Evolutionary conservation across 1,140 invertebrate genomes (phyloP).

Genomic region (Macrotrachela quadricornifera): DNA sequence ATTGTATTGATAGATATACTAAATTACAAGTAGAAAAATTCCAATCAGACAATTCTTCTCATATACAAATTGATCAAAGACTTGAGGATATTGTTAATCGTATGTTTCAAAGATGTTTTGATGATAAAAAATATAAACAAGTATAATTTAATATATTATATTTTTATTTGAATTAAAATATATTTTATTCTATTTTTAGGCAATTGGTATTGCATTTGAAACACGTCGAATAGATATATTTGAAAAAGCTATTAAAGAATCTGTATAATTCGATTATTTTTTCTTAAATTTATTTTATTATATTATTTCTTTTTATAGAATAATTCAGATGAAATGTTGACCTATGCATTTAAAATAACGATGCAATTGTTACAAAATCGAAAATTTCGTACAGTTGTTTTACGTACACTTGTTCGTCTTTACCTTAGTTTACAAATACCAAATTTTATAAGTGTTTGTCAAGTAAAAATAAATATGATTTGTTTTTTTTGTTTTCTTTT

Average conservation of each 20-base stretch:
- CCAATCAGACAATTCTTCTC: background rate
- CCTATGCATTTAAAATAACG: constrained; percentile 2
- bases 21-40: background rate
- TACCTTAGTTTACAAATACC: constrained; percentile 63
- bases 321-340: constrained; percentile 1
- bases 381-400: constrained; percentile 65
- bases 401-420: constrained; percentile 63
- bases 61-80: constrained; percentile 48
- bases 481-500: background rate
- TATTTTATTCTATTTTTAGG: no score
- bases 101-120: constrained; percentile 84
- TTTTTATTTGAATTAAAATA: no score
- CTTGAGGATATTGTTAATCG: constrained; percentile 79
- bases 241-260: constrained; percentile 47
- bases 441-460: constrained; percentile 73
- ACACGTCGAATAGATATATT: constrained; percentile 87
- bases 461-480: constrained; percentile 13
- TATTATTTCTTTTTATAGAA: constrained; percentile 17
- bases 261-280: no score
- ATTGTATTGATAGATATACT: constrained; percentile 8
- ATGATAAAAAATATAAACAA: constrained; percentile 75
- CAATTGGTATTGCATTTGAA: constrained; percentile 71
- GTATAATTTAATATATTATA: no score
- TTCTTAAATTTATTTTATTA: no score
- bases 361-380: constrained; percentile 57